Percentiles rank a stretch among this genome's conserved stretches.
Evolutionary conservation across 2,888 invertebrate genomes (phyloP).

Genomic region (Torymus auratus): DNA sequence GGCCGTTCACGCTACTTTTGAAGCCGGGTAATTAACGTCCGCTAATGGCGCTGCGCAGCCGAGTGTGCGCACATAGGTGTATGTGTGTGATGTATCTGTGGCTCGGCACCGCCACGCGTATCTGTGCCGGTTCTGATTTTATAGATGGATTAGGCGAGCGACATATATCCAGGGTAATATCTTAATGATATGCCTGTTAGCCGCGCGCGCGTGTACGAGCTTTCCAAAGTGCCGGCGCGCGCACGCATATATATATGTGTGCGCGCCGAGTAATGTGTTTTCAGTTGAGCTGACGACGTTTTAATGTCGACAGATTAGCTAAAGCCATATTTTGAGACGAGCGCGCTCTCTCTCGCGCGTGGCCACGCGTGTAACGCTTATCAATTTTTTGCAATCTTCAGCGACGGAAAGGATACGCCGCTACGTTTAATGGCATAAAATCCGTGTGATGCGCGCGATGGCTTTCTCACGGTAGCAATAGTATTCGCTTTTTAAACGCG

Average conservation of each 20-base stretch:
- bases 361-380: too few species aligned
- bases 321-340: not conserved
- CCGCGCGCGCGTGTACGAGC: not conserved
- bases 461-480: not conserved
- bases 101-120: too few species aligned
- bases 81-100: not conserved
- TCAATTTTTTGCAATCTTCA: too few species aligned
- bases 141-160: constrained; percentile 26
- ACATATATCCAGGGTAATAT: constrained; percentile 33
- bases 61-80: too few species aligned
- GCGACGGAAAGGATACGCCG: too few species aligned
- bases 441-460: too few species aligned
- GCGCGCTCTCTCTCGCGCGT: too few species aligned
- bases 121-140: constrained; percentile 9
- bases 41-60: too few species aligned
- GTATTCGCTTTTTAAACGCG: not conserved
- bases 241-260: not conserved
- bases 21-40: too few species aligned
- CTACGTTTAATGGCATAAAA: too few species aligned
- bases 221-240: not conserved
- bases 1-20: too few species aligned
- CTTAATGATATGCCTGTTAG: constrained; percentile 32
- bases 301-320: constrained; percentile 22
- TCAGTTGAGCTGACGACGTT: constrained; percentile 18
- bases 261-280: constrained; percentile 14